These are phyloP conservation scores for Tragulus kanchil DNA, from an alignment of 2,113 vertebrate genomes.

Conservation along the genomic window DNA sequence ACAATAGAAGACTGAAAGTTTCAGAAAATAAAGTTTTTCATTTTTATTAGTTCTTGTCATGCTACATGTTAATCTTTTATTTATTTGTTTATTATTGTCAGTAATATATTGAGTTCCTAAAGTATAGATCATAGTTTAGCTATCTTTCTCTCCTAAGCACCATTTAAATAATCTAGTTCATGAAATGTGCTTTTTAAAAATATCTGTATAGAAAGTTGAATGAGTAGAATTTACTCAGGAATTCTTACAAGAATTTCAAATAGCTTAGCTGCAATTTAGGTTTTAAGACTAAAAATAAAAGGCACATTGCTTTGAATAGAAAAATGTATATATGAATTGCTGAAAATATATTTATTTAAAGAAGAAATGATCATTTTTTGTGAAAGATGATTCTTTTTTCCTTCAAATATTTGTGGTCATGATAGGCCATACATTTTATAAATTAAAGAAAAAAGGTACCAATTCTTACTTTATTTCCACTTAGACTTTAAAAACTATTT, in stretches of 20 bases:
- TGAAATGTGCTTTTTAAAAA: not conserved
- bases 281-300: slow-evolving; percentile 13
- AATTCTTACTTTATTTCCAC: not conserved
- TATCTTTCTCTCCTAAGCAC: not conserved
- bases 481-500: not conserved
- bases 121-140: not conserved
- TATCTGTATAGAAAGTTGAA: not conserved
- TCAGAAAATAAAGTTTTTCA: not conserved
- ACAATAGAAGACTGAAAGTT: not conserved
- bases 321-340: not conserved
- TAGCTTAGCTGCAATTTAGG: not conserved
- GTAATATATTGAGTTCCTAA: not conserved
- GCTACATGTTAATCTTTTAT: not conserved
- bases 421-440: not conserved
- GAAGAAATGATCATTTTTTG: not conserved
- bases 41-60: not conserved
- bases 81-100: not conserved
- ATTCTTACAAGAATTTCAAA: not conserved
- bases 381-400: not conserved
- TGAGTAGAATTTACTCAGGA: not conserved
- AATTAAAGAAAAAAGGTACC: not conserved
- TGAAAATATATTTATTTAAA: slow-evolving; percentile 32
- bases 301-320: not conserved
- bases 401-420: not conserved
- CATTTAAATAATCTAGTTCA: not conserved